phyloP scores from a whole-genome alignment of 2,797 vertebrate species.

The Vireo griseus region DNA sequence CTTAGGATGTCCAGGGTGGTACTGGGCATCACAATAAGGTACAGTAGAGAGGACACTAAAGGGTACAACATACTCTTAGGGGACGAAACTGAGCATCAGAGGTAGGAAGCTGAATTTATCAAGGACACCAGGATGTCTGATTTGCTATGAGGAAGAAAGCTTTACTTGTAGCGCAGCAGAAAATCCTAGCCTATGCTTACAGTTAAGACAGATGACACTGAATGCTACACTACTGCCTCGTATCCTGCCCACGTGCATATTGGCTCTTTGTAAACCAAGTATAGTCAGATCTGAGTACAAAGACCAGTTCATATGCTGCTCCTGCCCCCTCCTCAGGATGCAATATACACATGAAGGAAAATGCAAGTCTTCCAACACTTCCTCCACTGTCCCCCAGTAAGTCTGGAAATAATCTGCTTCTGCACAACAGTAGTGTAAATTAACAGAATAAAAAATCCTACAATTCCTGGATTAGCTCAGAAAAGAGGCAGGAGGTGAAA shows the following conservation, averaged over 20 bases:
- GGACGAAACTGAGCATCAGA: not conserved
- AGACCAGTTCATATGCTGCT: not conserved
- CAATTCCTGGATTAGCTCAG: not conserved
- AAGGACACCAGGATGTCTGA: not conserved
- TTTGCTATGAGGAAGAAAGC: not conserved
- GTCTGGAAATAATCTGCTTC: not conserved
- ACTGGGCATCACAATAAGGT: not conserved
- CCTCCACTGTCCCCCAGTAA: rapidly evolving
- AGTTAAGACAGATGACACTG: not conserved
- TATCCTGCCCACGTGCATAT: not conserved
- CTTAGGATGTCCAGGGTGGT: not conserved
- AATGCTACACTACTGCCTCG: rapidly evolving
- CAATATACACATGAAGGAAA: not conserved
- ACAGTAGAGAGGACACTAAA: not conserved
- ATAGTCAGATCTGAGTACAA: not conserved
- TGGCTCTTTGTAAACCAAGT: not conserved
- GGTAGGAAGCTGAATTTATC: not conserved
- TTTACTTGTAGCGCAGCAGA: not conserved
- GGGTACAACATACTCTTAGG: rapidly evolving
- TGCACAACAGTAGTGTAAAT: not conserved
- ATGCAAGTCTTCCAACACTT: not conserved
- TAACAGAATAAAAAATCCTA: not conserved
- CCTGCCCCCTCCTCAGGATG: not conserved
- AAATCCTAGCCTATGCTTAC: not conserved
- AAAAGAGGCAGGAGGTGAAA: not conserved